Percentiles rank a stretch among this genome's conserved stretches.
phyloP scores from a whole-genome alignment of 2,888 invertebrate species.

The Entomobrya proxima region DNA sequence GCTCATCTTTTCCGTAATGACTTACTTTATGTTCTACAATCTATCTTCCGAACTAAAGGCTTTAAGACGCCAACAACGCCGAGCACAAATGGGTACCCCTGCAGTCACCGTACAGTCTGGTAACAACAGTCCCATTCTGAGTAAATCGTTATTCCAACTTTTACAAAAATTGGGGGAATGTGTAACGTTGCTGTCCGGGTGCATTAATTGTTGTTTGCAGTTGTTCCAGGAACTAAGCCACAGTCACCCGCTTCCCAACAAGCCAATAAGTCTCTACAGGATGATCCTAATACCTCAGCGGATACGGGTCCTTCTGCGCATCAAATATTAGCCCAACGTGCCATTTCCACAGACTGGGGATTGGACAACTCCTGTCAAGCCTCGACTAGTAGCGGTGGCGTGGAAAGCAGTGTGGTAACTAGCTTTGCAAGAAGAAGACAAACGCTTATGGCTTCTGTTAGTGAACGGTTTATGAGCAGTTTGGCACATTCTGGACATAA shows the following conservation, averaged over 20 bases:
- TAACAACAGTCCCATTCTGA: slow-evolving; percentile 2
- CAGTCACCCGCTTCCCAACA: slow-evolving; percentile 10
- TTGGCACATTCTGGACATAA: slow-evolving; percentile 69
- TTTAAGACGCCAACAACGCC: slow-evolving; percentile 55
- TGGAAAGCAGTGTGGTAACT: slow-evolving; percentile 35
- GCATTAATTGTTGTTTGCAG: neutral
- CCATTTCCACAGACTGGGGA: slow-evolving; percentile 31
- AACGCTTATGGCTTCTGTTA: slow-evolving; percentile 49
- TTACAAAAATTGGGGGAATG: neutral
- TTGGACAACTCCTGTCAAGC: slow-evolving; percentile 34
- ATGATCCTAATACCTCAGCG: slow-evolving; percentile 34
- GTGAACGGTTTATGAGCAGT: slow-evolving; percentile 70
- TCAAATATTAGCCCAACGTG: slow-evolving; percentile 52
- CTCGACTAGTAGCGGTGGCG: slow-evolving; percentile 16
- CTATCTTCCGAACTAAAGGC: slow-evolving; percentile 67
- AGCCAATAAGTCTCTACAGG: neutral
- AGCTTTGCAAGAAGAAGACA: slow-evolving; percentile 5
- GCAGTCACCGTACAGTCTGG: slow-evolving; percentile 26
- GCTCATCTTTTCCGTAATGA: slow-evolving; percentile 74
- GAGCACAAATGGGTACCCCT: slow-evolving; percentile 2
- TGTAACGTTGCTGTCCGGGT: neutral
- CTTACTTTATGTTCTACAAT: slow-evolving; percentile 72
- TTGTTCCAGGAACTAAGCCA: slow-evolving; percentile 30
- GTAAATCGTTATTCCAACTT: neutral
- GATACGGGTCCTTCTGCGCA: slow-evolving; percentile 51